Percentiles rank a stretch among this genome's conserved stretches.
These are phyloP conservation scores for Uloborus diversus DNA, from an alignment of 1,140 invertebrate genomes.

Conservation along the genomic window DNA sequence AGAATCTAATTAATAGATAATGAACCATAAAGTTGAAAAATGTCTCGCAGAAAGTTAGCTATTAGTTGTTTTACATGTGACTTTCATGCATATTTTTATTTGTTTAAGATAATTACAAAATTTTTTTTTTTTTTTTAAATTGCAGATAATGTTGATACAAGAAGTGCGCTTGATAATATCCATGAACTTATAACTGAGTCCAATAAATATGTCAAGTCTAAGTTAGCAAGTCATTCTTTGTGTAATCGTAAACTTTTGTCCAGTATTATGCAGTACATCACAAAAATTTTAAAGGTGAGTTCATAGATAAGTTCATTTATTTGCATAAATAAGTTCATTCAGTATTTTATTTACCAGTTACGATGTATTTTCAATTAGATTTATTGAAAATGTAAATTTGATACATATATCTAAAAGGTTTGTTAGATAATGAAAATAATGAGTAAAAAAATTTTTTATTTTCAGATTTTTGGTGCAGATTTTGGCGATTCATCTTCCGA, in stretches of 20 bases:
- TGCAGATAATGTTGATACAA: constrained; percentile 92
- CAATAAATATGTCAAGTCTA: constrained; percentile 86
- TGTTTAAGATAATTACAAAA: too few species aligned
- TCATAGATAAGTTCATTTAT: background rate
- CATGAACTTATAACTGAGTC: constrained; percentile 81
- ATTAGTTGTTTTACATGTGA: too few species aligned
- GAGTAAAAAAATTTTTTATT: too few species aligned
- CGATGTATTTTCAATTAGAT: background rate
- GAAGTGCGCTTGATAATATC: constrained; percentile 81
- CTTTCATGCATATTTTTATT: too few species aligned
- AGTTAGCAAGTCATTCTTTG: constrained; percentile 65
- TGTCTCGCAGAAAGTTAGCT: too few species aligned
- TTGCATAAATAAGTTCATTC: background rate
- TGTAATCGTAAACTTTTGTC: constrained; percentile 67
- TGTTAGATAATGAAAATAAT: too few species aligned
- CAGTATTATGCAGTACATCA: constrained; percentile 78
- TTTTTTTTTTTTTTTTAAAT: constrained; percentile 36
- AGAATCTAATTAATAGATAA: too few species aligned
- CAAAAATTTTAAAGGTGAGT: constrained; percentile 79
- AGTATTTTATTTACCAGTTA: background rate
- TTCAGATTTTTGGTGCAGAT: constrained; percentile 27
- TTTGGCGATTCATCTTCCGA: constrained; percentile 19
- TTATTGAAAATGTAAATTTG: too few species aligned
- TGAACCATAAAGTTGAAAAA: too few species aligned
- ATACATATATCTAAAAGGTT: background rate